Evolutionary conservation across 2,113 vertebrate species (phyloP).

Genomic region (Paralichthys olivaceus): DNA sequence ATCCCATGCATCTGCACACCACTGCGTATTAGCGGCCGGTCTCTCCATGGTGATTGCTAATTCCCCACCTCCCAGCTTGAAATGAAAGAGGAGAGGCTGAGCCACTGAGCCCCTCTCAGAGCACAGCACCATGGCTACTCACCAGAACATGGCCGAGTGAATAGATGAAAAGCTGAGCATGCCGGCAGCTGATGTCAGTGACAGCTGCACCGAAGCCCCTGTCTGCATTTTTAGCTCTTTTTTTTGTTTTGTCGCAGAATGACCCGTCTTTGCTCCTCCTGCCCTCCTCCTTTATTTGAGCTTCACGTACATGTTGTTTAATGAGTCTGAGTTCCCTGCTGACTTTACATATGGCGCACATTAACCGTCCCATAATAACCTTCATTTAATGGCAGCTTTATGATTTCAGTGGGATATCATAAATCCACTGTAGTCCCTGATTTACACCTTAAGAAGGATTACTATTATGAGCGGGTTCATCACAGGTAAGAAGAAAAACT

Average conservation of each 20-base stretch:
- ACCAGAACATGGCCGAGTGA: slow-evolving; percentile 59
- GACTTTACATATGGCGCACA: background rate
- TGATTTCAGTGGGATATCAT: background rate
- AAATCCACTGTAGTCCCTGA: background rate
- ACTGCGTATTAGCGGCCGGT: slow-evolving; percentile 15
- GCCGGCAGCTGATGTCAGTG: slow-evolving; percentile 62
- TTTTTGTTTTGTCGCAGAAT: slow-evolving; percentile 19
- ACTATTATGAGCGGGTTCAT: background rate
- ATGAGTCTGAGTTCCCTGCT: slow-evolving; percentile 15
- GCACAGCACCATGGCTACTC: slow-evolving; percentile 61
- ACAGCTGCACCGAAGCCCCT: slow-evolving; percentile 65
- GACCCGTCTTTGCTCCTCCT: slow-evolving; percentile 20
- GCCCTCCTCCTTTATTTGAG: slow-evolving; percentile 16
- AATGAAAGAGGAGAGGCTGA: slow-evolving; percentile 46
- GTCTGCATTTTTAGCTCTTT: slow-evolving; percentile 33
- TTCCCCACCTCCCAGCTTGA: slow-evolving; percentile 44
- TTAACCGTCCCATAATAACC: background rate
- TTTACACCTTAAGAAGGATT: slow-evolving; percentile 7
- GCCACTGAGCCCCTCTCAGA: slow-evolving; percentile 38
- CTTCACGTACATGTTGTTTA: slow-evolving; percentile 21
- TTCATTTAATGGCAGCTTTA: background rate
- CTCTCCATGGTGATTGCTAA: slow-evolving; percentile 57
- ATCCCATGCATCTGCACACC: slow-evolving; percentile 20
- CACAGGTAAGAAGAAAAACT: background rate
- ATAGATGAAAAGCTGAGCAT: slow-evolving; percentile 71